phyloP scores from a whole-genome alignment of 2,797 vertebrate species.

The Neopelma chrysocephalum region DNA sequence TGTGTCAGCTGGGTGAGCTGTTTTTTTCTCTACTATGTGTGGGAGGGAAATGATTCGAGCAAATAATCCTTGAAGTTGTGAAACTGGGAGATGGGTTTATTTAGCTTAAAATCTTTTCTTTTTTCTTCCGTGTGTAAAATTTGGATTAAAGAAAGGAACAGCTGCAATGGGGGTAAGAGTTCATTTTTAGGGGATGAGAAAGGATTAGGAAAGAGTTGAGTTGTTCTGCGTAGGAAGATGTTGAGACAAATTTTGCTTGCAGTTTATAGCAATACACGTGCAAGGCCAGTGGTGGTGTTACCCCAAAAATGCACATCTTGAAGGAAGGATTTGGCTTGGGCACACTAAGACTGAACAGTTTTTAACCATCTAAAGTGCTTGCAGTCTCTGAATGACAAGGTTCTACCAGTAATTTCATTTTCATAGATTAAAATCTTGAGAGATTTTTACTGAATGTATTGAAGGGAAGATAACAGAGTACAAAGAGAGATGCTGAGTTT shows the following conservation, averaged over 20 bases:
- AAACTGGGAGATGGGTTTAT: conserved; percentile 22
- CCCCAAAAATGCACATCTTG: not conserved
- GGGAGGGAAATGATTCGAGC: conserved; percentile 18
- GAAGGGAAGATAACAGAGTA: not conserved
- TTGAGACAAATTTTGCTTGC: not conserved
- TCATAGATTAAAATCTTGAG: not conserved
- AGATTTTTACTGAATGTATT: not conserved
- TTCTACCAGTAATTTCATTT: not conserved
- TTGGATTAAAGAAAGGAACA: conserved; percentile 55
- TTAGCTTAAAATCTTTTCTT: conserved; percentile 25
- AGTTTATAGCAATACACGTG: not conserved
- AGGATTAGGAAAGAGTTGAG: not conserved
- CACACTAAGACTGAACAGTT: not conserved
- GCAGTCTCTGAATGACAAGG: not conserved
- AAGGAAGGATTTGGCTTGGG: not conserved
- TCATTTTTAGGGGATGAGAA: not conserved
- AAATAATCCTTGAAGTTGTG: conserved; percentile 39
- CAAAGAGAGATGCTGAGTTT: not conserved
- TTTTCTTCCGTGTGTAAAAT: conserved; percentile 22
- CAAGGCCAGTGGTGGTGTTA: not conserved
- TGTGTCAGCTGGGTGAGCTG: conserved; percentile 4
- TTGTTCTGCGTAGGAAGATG: not conserved
- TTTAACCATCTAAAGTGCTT: not conserved
- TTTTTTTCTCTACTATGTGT: not conserved
- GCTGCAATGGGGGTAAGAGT: not conserved